These are phyloP conservation scores for Silvanus unidentatus DNA, from an alignment of 2,888 invertebrate genomes.

Conservation along the genomic window DNA sequence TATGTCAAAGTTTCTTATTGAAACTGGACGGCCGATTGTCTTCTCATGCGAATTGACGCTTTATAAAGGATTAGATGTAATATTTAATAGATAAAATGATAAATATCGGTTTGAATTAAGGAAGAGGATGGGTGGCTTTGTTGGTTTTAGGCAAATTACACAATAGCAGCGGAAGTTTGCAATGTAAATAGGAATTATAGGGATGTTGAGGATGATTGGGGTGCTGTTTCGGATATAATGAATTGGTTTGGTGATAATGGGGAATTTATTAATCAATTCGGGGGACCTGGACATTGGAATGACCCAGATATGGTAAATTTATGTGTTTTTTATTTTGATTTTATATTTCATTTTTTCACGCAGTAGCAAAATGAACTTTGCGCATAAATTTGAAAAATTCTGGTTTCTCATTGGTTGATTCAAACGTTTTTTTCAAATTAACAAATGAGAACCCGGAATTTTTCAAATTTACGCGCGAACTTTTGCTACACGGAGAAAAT, in stretches of 20 bases:
- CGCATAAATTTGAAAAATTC: no score
- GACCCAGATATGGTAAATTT: slow-evolving; percentile 64
- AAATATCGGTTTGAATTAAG: slow-evolving; percentile 17
- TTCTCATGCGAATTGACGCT: slow-evolving; percentile 84
- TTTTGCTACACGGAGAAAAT: no score
- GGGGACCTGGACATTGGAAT: slow-evolving; percentile 68
- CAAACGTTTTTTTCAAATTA: no score
- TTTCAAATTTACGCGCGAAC: no score
- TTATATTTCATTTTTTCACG: no score
- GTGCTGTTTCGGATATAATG: slow-evolving; percentile 53
- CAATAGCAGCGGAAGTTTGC: slow-evolving; percentile 53
- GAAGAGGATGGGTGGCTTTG: not conserved
- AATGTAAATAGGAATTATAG: slow-evolving; percentile 67
- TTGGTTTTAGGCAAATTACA: slow-evolving; percentile 54
- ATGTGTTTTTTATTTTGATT: no score
- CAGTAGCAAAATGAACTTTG: no score
- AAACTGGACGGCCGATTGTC: slow-evolving; percentile 68
- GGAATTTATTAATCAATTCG: slow-evolving; percentile 52
- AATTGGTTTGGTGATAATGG: slow-evolving; percentile 61
- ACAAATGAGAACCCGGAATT: no score
- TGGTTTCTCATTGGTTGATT: no score
- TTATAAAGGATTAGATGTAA: slow-evolving; percentile 59
- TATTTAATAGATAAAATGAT: slow-evolving; percentile 52
- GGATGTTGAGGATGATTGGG: slow-evolving; percentile 63
- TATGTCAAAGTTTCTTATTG: slow-evolving; percentile 64